Evolutionary conservation across 2,888 invertebrate genomes (phyloP).

Genomic region (Protophormia terraenovae): DNA sequence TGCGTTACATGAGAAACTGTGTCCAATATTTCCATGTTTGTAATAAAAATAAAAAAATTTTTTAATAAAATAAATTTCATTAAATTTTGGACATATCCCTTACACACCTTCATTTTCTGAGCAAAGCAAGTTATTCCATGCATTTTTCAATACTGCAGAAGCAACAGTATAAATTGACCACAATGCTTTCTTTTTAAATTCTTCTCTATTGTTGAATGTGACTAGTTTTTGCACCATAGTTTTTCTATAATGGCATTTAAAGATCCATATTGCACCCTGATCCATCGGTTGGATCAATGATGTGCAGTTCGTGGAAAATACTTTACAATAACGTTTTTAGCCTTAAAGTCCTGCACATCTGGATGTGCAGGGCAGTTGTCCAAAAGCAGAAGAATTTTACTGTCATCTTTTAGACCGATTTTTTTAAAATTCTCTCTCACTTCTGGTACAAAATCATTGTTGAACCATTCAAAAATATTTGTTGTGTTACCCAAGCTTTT

Average conservation of each 20-base stretch:
- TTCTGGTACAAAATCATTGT: background rate
- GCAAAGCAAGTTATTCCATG: background rate
- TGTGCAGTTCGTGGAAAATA: background rate
- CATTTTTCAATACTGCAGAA: background rate
- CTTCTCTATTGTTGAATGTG: background rate
- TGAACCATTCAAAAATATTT: too few species aligned
- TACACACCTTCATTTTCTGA: too few species aligned
- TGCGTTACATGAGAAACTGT: too few species aligned
- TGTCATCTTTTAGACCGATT: background rate
- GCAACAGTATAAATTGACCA: background rate
- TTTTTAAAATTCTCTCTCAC: background rate
- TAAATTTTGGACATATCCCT: too few species aligned
- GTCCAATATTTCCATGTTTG: too few species aligned
- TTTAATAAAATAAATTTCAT: too few species aligned
- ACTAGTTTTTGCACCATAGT: conserved; percentile 19
- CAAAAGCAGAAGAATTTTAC: conserved; percentile 3
- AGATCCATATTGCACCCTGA: background rate
- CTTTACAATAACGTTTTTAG: conserved; percentile 1
- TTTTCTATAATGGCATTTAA: background rate
- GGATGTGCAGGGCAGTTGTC: background rate
- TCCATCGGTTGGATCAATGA: conserved; percentile 9
- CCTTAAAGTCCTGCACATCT: conserved; percentile 6
- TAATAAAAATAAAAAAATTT: too few species aligned
- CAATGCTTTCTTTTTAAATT: conserved; percentile 7
- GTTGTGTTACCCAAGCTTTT: too few species aligned